Evolutionary conservation across 2,888 invertebrate species (phyloP), one percentile per base, ranked within the genome.

Genomic region (Thysanoteuthis rhombus): DNA sequence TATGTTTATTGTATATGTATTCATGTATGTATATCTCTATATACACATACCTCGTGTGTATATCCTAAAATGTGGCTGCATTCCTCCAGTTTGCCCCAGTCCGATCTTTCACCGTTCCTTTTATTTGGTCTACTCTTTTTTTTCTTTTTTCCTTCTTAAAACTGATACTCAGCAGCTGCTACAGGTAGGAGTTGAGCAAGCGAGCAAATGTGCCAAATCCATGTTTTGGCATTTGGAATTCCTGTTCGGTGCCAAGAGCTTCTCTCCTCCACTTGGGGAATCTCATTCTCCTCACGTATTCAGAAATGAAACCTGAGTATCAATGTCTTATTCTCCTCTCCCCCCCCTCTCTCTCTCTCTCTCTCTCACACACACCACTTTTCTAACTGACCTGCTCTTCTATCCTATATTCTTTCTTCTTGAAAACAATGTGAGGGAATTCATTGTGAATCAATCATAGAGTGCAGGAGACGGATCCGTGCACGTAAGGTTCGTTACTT

Each of bases 161-260:
- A n/a, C 75, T 75, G 75, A 36, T 75, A 75, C n/a, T 75, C 75
- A n/a, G n/a, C 75, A 75, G 75, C 75, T 75, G 75, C n/a, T 36
- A 12, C 75, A 75, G 75, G n/a, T 75, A n/a, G 75, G 75, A 75
- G n/a, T 75, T 75, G 36, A n/a, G 36, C 75, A 75, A n/a, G 75
- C 75, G 75, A 75, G 36, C 75, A n/a, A 75, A 75, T 75, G 75
- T 75, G 75, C 75, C 75, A 75, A 75, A 75, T 75, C 75, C 75
- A 75, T n/a, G n/a, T n/a, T 75, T 75, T 75, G 75, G n/a, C 75
- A 75, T 75, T 75, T 75, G 75, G n/a, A n/a, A 75, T 75, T 75
- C 75, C n/a, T 75, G 16, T 75, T 36, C n/a, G 25, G 4, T 75
- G n/a, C 75, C 75, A 75, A 75, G 16, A 36, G n/a, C 25, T 75